Base-by-base conservation (phyloP, 2,888 invertebrate genomes). In the Phyto melanocephala region DNA sequence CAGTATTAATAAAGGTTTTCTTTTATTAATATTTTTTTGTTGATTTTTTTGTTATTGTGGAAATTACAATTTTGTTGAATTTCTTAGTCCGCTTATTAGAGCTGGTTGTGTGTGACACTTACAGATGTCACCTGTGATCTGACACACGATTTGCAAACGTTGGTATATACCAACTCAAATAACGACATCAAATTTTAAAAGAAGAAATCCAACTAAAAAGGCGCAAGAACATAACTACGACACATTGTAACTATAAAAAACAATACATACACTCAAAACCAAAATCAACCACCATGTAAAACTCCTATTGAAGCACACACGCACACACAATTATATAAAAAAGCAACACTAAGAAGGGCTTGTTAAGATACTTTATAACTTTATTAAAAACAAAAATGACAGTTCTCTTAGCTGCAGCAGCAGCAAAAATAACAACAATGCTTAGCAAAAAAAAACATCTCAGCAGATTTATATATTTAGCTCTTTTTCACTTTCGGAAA, bases 111-210 rank as follows among this genome's bases (percentile, higher is more conserved):
- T 88, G 87, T 89, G 90, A 90, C 90, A 90, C 89, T 89, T 87
- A 87, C 88, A 88, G 88, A 88, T 91, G 91, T 91, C 91, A 91
- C 91, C 91, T 91, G 91, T 87, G 89, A 89, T 89, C 90, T 90
- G 90, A 90, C 90, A 89, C 90, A 87, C 79, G 75, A 76, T 79
- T 82, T 56, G 79, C 79, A 15, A 76, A 67, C 24, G 79, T 82
- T 79, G 70, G 75, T 82, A 71, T 79, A 76, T 56, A 82, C 75
- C 45, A 82, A 78, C 81, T 81, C 74, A 78, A 81, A 65, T 56
- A 70, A 65, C 74, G 81, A 70, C 78, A 45, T 74, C 47, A 58
- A 52, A 63, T 17, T n/a, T n/a, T n/a, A 6, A 17, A 52, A 74
- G 42, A 76, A 60, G n/a, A 54, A 17, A 71, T 42, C 15, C 10